Base-by-base conservation (phyloP, 2,888 invertebrate species). In the Spatulosminthurus flaviceps region DNA sequence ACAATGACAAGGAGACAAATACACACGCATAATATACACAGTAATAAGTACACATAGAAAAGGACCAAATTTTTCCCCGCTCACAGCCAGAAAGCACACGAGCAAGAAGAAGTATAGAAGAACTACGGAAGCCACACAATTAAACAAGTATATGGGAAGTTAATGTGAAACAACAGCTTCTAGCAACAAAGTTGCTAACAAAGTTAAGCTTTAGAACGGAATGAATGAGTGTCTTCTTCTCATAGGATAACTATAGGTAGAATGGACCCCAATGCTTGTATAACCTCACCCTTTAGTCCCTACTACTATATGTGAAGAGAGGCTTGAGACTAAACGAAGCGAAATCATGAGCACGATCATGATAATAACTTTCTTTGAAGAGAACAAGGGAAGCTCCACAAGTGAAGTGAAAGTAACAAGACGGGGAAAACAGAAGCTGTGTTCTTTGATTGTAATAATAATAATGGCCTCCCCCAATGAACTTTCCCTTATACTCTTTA, bases 351-450 rank as follows among this genome's bases (percentile, higher is more conserved):
- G 51, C n/a, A 51, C n/a, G 51, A 51, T 51, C 51, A 51, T 51
- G 51, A 51, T 51, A 51, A 51, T 51, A 51, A 51, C 51, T 51
- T 19, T 51, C 16, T 51, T 19, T 21, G 22, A 34, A 70, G 13
- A 70, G 70, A 34, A 21, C 19, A 34, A 70, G 71, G 43, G 71
- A n/a, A 71, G 42, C 42, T 43, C 24, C 34, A 41, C 71, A 71
- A 71, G 71, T 71, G 34, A 71, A 71, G 71, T 71, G 71, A 43
- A 43, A 71, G 71, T 71, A 71, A 71, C 71, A 71, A 43, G 71
- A 70, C 21, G 29, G 70, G 70, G 34, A 67, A 70, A 71, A 42
- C 71, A 42, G 24, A 43, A 71, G 71, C 34, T 69, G 24, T n/a
- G 51, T n/a, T 42, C n/a, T 71, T 71, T 71, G 71, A 70, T 71